These are phyloP conservation scores for Isurus oxyrinchus DNA, from an alignment of 2,113 vertebrate species.

Conservation along the genomic window DNA sequence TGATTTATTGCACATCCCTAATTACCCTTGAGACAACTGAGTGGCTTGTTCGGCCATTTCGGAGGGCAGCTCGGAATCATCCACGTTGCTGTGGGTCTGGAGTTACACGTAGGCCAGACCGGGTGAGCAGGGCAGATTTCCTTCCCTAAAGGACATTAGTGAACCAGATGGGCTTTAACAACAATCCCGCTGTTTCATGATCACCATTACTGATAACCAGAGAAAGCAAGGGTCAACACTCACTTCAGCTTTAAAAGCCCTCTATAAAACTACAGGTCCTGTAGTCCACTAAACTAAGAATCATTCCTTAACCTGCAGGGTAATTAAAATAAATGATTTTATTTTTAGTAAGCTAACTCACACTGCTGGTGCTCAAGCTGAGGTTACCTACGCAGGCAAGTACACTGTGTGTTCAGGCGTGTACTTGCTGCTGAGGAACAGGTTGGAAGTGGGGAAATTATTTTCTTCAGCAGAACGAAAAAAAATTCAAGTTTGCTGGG, in stretches of 20 bases:
- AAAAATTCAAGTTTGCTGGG: neutral
- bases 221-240: neutral
- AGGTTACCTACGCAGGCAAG: neutral
- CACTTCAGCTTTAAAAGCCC: neutral
- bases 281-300: neutral
- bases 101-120: neutral
- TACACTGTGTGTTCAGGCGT: neutral
- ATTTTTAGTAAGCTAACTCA: neutral
- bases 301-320: neutral
- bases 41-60: neutral
- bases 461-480: neutral
- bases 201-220: neutral
- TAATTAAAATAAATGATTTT: constrained; percentile 6
- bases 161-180: neutral
- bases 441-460: neutral
- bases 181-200: neutral
- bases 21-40: neutral
- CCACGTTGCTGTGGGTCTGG: neutral
- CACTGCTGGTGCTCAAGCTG: neutral
- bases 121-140: neutral
- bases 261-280: neutral
- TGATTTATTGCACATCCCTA: neutral
- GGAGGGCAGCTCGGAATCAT: neutral
- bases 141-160: neutral
- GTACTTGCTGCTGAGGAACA: neutral